Percentiles rank a stretch among this genome's conserved stretches.
Evolutionary conservation across 2,888 invertebrate species (phyloP).

Genomic region (Andricus quercusramuli): DNA sequence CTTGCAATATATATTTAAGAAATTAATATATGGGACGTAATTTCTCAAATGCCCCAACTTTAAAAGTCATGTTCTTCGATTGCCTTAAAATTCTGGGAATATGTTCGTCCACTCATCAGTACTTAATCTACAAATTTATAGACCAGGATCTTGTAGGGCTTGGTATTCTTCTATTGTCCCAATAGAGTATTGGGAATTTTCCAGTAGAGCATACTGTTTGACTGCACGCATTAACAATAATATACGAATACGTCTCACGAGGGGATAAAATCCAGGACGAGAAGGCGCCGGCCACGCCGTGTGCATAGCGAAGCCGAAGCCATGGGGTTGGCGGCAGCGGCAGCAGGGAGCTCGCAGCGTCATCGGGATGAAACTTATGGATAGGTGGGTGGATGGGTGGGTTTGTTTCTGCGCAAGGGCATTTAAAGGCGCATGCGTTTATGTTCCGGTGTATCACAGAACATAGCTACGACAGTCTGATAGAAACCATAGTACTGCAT

Average conservation of each 20-base stretch:
- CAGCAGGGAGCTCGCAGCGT: conserved; percentile 26
- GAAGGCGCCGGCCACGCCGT: conserved; percentile 19
- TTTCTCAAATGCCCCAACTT: no score
- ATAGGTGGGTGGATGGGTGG: conserved; percentile 39
- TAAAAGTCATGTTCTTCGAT: no score
- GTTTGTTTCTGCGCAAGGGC: conserved; percentile 41
- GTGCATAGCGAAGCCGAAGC: conserved; percentile 15
- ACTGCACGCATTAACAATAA: neutral
- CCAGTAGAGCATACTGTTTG: neutral
- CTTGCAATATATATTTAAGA: no score
- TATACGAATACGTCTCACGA: neutral
- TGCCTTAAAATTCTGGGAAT: neutral
- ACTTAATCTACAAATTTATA: no score
- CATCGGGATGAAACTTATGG: conserved; percentile 30
- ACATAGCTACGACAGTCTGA: conserved; percentile 63
- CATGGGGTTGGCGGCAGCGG: conserved; percentile 24
- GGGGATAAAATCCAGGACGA: conserved; percentile 19
- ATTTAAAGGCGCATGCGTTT: conserved; percentile 28
- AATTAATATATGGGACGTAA: no score
- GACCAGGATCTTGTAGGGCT: neutral
- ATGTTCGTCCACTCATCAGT: no score
- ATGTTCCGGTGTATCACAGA: conserved; percentile 30
- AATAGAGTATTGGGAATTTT: neutral
- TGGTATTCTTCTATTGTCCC: neutral
- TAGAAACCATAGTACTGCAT: conserved; percentile 67